Percentiles rank a stretch among this genome's conserved stretches.
These are phyloP conservation scores for Poeciliopsis gracilis DNA, from an alignment of 2,797 vertebrate species.

Conservation along the genomic window DNA sequence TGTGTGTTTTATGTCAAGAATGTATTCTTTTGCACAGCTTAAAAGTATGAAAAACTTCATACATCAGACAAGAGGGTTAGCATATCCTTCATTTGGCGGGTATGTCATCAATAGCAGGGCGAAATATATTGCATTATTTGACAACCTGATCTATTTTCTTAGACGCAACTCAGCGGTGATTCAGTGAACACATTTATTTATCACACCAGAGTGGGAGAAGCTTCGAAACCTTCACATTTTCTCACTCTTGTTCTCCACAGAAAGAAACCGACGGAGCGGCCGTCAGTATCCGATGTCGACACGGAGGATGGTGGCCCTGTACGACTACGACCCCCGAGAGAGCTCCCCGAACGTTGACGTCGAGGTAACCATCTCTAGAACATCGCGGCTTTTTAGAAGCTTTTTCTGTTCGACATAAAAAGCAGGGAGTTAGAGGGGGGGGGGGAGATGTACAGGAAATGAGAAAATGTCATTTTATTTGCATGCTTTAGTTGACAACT, in stretches of 20 bases:
- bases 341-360: slow-evolving; percentile 98
- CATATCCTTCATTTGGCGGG: background rate
- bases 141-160: background rate
- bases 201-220: slow-evolving; percentile 7
- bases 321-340: slow-evolving; percentile 95
- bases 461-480: slow-evolving; percentile 8
- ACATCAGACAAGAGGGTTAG: background rate
- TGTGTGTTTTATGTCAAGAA: background rate
- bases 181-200: slow-evolving; percentile 7
- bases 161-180: background rate
- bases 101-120: background rate
- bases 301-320: slow-evolving; percentile 93
- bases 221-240: slow-evolving; percentile 7
- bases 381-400: background rate
- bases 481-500: background rate
- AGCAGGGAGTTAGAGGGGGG: background rate
- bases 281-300: slow-evolving; percentile 83
- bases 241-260: slow-evolving; percentile 62
- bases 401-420: background rate
- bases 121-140: background rate
- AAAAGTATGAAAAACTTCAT: background rate
- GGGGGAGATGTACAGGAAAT: background rate
- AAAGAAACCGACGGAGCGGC: slow-evolving; percentile 87
- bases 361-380: slow-evolving; percentile 83
- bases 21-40: background rate